A percentile compares a stretch with the other conserved stretches of the same genome.
Conservation (phyloP, 2,888 invertebrate species). For the Drosophila infuscata region DNA sequence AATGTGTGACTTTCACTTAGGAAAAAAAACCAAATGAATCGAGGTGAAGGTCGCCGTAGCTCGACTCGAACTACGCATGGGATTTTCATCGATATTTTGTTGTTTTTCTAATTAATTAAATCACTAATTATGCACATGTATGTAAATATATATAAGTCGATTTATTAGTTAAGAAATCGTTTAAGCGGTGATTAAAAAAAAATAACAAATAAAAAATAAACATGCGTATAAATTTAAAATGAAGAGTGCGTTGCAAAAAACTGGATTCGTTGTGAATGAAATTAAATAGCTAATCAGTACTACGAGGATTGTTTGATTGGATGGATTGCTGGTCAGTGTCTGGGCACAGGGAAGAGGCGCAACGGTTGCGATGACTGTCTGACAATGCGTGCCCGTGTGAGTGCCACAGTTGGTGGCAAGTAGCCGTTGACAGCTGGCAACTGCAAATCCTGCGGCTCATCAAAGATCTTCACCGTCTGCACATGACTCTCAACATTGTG, state of each 20-base stretch:
- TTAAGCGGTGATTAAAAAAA: slow-evolving; percentile 14
- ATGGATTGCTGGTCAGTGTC: slow-evolving; percentile 22
- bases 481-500: slow-evolving; percentile 63
- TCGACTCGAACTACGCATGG: slow-evolving; percentile 1
- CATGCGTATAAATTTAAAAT: slow-evolving; percentile 6
- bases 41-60: slow-evolving; percentile 27
- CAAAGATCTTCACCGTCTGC: slow-evolving; percentile 81
- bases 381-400: slow-evolving; percentile 53
- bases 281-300: slow-evolving; percentile 36
- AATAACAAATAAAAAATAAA: slow-evolving; percentile 17
- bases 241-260: slow-evolving; percentile 30
- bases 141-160: slow-evolving; percentile 28
- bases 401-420: slow-evolving; percentile 60
- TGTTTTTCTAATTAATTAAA: neutral
- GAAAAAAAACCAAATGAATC: neutral
- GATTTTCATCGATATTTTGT: neutral
- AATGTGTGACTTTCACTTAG: slow-evolving; percentile 41
- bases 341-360: slow-evolving; percentile 55
- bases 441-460: slow-evolving; percentile 62
- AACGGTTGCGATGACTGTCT: slow-evolving; percentile 40
- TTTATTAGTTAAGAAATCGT: slow-evolving; percentile 72
- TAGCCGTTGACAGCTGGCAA: slow-evolving; percentile 28
- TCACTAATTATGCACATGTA: slow-evolving; percentile 57
- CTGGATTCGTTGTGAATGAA: slow-evolving; percentile 32
- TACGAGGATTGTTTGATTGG: neutral